Evolutionary conservation across 1,140 invertebrate genomes (phyloP).

Genomic region (Lethocerus indicus): DNA sequence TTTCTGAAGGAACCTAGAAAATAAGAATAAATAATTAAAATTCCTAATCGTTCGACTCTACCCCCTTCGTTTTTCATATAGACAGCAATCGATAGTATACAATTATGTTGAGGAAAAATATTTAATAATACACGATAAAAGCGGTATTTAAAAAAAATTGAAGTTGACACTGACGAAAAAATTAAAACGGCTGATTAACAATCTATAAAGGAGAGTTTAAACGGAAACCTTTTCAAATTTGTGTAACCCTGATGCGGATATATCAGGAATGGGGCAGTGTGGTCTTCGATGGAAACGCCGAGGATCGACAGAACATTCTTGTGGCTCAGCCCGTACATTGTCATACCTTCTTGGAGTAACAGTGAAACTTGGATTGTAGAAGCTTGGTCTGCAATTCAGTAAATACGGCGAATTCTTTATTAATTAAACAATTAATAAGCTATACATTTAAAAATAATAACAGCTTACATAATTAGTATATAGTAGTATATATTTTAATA

Average conservation of each 20-base stretch:
- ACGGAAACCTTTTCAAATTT: constrained; percentile 21
- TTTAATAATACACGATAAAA: neutral
- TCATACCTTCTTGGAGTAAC: constrained; percentile 64
- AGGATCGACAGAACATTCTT: constrained; percentile 67
- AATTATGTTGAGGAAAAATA: neutral
- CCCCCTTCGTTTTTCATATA: no score
- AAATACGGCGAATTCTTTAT: no score
- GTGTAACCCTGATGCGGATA: constrained; percentile 19
- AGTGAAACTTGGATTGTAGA: constrained; percentile 65
- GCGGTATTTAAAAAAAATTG: no score
- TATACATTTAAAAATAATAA: no score
- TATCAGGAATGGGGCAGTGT: constrained; percentile 20
- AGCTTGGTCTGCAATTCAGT: constrained; percentile 51
- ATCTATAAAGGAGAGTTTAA: no score
- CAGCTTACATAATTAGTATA: no score
- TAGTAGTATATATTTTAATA: no score
- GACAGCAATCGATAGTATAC: no score
- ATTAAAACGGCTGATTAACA: no score
- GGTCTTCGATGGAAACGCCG: constrained; percentile 53
- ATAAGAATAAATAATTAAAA: neutral
- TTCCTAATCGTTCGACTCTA: no score
- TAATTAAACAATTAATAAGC: no score
- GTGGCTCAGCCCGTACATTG: constrained; percentile 64
- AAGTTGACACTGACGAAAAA: no score
- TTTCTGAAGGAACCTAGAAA: constrained; percentile 20